Evolutionary conservation across 2,888 invertebrate genomes (phyloP).

Genomic region (Tubulanus polymorphus): DNA sequence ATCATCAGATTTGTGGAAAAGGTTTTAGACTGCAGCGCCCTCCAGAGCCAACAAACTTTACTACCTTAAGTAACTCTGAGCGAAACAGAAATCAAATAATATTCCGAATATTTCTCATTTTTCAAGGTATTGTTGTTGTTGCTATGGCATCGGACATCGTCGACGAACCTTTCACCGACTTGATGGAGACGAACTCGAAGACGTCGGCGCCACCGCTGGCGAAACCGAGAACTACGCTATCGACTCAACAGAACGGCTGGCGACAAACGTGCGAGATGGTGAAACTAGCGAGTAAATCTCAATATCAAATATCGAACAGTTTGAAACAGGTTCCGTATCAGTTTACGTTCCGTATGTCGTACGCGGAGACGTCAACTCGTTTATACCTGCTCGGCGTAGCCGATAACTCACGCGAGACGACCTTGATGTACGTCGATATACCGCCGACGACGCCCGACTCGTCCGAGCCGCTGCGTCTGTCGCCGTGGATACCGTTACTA

Average conservation of each 20-base stretch:
- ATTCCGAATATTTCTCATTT: no score
- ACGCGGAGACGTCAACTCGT: constrained; percentile 53
- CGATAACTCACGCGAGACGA: constrained; percentile 84
- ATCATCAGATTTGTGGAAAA: no score
- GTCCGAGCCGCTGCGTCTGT: constrained; percentile 3
- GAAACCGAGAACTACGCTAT: no score
- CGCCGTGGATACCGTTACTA: constrained; percentile 73
- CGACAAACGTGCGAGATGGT: no score
- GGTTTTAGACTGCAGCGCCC: no score
- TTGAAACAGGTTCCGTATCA: constrained; percentile 42
- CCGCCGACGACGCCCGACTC: constrained; percentile 24
- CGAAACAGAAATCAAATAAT: no score
- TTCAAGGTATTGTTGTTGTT: no score
- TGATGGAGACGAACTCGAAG: no score
- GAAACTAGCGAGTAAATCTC: constrained; percentile 42
- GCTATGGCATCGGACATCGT: constrained; percentile 34
- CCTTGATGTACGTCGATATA: constrained; percentile 79
- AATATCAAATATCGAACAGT: constrained; percentile 40
- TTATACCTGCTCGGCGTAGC: constrained; percentile 88
- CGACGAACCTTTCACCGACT: constrained; percentile 25
- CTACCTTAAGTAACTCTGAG: no score
- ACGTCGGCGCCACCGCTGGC: constrained; percentile 24
- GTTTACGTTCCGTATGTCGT: constrained; percentile 43
- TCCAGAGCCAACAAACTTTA: no score
- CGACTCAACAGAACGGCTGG: no score